Evolutionary conservation across 2,113 vertebrate species (phyloP).

Genomic region (Cynopterus brachyotis): DNA sequence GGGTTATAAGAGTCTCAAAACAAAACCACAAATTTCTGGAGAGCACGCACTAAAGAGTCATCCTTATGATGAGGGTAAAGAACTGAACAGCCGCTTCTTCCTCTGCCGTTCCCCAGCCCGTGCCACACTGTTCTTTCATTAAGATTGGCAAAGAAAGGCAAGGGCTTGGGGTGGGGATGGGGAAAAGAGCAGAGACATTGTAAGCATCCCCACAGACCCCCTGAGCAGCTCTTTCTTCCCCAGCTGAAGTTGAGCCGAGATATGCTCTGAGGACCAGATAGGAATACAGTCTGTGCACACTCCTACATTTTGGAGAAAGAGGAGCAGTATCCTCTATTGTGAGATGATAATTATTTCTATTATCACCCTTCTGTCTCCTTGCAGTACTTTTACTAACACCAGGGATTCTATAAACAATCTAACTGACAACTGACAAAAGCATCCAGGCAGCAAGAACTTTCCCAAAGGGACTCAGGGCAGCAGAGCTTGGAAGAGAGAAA

Average conservation of each 20-base stretch:
- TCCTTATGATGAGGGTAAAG: background rate
- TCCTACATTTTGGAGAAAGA: background rate
- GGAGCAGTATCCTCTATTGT: too few relatives aligned
- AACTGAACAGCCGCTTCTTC: background rate
- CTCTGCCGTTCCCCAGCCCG: background rate
- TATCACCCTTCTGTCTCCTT: background rate
- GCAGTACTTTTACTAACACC: background rate
- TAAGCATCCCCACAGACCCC: background rate
- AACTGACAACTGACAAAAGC: background rate
- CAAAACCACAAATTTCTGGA: background rate
- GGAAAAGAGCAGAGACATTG: background rate
- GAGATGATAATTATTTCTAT: background rate
- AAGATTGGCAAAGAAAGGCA: background rate
- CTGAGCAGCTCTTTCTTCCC: background rate
- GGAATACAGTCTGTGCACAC: background rate
- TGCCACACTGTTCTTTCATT: background rate
- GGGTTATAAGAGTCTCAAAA: background rate
- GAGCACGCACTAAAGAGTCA: background rate
- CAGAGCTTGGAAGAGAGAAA: background rate
- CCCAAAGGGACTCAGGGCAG: background rate
- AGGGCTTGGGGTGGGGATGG: background rate
- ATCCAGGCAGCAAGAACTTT: background rate
- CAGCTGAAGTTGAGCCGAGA: background rate
- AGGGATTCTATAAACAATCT: background rate
- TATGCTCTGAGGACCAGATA: background rate